These are phyloP conservation scores for Corythornis cristatus DNA, from an alignment of 2,113 vertebrate genomes.

Conservation along the genomic window DNA sequence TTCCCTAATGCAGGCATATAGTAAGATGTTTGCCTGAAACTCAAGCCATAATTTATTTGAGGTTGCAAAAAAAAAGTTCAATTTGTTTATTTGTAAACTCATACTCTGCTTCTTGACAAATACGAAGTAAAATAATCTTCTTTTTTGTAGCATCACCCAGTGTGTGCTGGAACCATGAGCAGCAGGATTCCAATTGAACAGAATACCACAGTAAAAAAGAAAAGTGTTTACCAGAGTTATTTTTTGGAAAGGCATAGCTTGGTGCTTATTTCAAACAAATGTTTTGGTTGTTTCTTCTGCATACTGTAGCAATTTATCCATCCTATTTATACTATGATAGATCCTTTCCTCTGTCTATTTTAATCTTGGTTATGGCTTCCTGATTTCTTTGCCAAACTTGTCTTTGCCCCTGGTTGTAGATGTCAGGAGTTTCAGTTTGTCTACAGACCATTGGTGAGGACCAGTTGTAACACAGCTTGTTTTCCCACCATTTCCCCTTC, in stretches of 20 bases:
- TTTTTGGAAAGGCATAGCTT: conserved; percentile 12
- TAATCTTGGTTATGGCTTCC: background rate
- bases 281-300: background rate
- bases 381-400: background rate
- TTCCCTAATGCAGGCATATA: background rate
- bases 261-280: conserved; percentile 18
- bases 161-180: conserved; percentile 8
- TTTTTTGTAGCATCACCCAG: conserved; percentile 23
- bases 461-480: background rate
- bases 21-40: background rate
- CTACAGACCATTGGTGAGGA: background rate
- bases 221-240: conserved; percentile 24
- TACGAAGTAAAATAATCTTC: conserved; percentile 4
- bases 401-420: background rate
- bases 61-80: conserved; percentile 15
- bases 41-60: conserved; percentile 18
- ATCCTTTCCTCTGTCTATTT: accelerated
- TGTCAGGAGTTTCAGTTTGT: background rate
- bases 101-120: background rate
- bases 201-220: conserved; percentile 34
- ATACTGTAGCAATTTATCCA: background rate
- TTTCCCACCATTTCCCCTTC: background rate
- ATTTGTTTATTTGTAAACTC: conserved; percentile 46
- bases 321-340: background rate
- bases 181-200: conserved; percentile 30